These are phyloP conservation scores for Apodemia mormo DNA, from an alignment of 2,888 invertebrate genomes.

Conservation along the genomic window DNA sequence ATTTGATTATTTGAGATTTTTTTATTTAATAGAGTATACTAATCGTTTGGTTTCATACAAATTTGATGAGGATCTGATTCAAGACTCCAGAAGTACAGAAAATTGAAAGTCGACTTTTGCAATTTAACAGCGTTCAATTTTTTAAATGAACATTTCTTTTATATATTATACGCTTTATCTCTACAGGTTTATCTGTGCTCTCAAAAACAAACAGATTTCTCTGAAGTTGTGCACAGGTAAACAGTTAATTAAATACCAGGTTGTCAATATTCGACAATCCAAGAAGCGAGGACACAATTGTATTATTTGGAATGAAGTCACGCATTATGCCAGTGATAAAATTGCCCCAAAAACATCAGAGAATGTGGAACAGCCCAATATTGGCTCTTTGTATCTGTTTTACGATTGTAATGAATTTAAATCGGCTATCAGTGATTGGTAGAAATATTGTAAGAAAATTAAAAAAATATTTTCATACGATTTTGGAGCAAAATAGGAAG, in stretches of 20 bases:
- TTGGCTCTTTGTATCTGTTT: not conserved
- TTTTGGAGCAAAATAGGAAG: too few species aligned
- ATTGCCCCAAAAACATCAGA: slow-evolving; percentile 1
- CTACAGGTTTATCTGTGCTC: too few species aligned
- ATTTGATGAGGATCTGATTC: too few species aligned
- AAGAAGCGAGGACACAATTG: not conserved
- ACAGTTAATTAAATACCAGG: not conserved
- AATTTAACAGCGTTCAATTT: too few species aligned
- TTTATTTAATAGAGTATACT: too few species aligned
- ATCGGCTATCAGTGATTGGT: not conserved
- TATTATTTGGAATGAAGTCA: not conserved
- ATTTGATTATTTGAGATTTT: too few species aligned
- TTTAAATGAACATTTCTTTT: too few species aligned
- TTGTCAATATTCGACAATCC: not conserved
- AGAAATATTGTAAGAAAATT: not conserved
- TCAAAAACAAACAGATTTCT: not conserved
- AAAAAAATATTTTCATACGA: too few species aligned
- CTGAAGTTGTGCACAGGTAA: not conserved
- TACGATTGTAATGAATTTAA: not conserved
- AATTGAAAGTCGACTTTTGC: too few species aligned
- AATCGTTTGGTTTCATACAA: too few species aligned
- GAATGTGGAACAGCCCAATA: not conserved
- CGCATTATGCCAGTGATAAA: not conserved
- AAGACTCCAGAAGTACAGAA: too few species aligned
- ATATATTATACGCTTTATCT: too few species aligned